These are phyloP conservation scores for Lycopodina hypogea DNA, from an alignment of 37 sponge, comb jelly and placozoan species.

Conservation along the genomic window DNA sequence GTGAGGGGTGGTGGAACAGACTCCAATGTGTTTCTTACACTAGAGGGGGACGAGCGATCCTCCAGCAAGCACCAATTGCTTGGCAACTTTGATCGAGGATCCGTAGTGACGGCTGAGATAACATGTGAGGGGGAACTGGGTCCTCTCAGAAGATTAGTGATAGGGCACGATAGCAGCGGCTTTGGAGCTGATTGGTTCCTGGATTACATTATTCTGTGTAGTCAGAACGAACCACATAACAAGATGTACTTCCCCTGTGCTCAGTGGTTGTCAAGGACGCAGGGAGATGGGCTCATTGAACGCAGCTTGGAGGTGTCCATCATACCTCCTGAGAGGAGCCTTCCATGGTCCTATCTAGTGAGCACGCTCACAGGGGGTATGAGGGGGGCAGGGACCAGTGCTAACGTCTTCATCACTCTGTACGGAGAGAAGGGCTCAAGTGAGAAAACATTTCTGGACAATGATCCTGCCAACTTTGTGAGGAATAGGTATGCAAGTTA, in stretches of 20 bases:
- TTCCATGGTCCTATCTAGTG: slow-evolving; percentile 27
- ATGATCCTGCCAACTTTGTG: slow-evolving; percentile 61
- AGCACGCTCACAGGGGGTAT: slow-evolving; percentile 55
- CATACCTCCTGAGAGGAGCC: background rate
- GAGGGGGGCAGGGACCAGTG: slow-evolving; percentile 81
- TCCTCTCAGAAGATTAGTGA: slow-evolving; percentile 1
- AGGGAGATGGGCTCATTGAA: slow-evolving; percentile 61
- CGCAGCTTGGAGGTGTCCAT: slow-evolving; percentile 22
- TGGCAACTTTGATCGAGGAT: slow-evolving; percentile 17
- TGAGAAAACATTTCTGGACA: slow-evolving; percentile 56
- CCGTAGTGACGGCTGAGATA: slow-evolving; percentile 2
- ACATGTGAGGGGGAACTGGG: slow-evolving; percentile 26
- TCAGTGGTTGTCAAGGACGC: slow-evolving; percentile 72
- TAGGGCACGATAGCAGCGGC: slow-evolving; percentile 83
- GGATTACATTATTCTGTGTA: slow-evolving; percentile 19
- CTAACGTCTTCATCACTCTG: slow-evolving; percentile 69
- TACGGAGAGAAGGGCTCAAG: slow-evolving; percentile 52
- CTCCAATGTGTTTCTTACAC: slow-evolving; percentile 68
- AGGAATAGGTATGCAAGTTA: slow-evolving; percentile 46
- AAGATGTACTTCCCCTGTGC: slow-evolving; percentile 48
- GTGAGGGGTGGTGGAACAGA: slow-evolving; percentile 80
- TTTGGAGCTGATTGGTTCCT: slow-evolving; percentile 79
- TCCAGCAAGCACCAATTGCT: slow-evolving; percentile 35
- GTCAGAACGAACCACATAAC: background rate
- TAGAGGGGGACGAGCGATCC: slow-evolving; percentile 49